phyloP scores from a whole-genome alignment of 2,797 vertebrate genomes.

The Hozukius guyotensis region DNA sequence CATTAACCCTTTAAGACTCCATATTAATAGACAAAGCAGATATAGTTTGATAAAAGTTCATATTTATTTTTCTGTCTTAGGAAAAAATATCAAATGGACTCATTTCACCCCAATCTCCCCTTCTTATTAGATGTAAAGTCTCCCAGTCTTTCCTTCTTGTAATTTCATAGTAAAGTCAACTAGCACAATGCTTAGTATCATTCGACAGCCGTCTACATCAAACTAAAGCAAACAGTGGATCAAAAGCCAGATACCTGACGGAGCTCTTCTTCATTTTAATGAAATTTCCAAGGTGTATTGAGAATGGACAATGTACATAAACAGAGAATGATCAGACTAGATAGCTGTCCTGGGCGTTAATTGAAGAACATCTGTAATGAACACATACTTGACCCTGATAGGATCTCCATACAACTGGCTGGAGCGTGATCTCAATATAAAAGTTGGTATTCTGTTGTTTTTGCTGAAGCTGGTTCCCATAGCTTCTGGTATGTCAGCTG shows the following conservation, averaged over 20 bases:
- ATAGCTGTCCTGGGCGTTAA: slow-evolving; percentile 44
- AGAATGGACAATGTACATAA: slow-evolving; percentile 56
- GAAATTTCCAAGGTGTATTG: slow-evolving; percentile 68
- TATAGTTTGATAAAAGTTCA: background rate
- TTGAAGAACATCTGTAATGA: slow-evolving; percentile 61
- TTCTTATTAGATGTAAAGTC: slow-evolving; percentile 46
- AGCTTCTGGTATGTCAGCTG: slow-evolving; percentile 71
- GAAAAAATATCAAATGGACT: slow-evolving; percentile 8
- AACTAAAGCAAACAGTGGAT: slow-evolving; percentile 73
- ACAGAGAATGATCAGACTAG: slow-evolving; percentile 48
- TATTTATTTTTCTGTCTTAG: slow-evolving; percentile 42
- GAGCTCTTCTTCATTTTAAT: slow-evolving; percentile 65
- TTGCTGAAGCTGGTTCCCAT: slow-evolving; percentile 72
- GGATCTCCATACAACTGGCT: slow-evolving; percentile 53
- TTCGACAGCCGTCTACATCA: slow-evolving; percentile 54
- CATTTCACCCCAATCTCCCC: background rate
- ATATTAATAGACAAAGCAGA: slow-evolving; percentile 24
- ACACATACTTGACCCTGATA: slow-evolving; percentile 57
- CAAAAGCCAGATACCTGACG: slow-evolving; percentile 50
- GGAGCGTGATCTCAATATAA: slow-evolving; percentile 59
- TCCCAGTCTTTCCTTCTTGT: slow-evolving; percentile 28
- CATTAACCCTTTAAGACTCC: slow-evolving; percentile 3
- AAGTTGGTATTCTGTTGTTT: slow-evolving; percentile 73
- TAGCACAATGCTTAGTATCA: slow-evolving; percentile 43
- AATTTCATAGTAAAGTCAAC: slow-evolving; percentile 58